Evolutionary conservation across 2,888 invertebrate species (phyloP), one percentile per base, ranked within the genome.

Genomic region (Strigamia crassipes): DNA sequence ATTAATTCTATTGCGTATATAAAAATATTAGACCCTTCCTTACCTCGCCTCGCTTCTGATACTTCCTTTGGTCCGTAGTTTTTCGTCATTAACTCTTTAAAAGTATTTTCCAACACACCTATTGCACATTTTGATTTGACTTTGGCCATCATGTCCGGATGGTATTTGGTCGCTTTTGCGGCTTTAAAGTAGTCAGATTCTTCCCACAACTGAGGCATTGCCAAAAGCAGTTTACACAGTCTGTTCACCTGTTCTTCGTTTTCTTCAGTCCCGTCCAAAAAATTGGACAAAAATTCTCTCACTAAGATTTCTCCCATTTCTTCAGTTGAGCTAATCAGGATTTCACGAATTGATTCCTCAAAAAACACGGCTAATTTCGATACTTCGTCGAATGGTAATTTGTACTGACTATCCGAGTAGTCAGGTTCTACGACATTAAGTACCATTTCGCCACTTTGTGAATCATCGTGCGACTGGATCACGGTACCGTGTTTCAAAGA

Each of bases 271-370:
- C 23, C 21, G 12, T 61, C 23, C 18, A 61, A 21, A 61, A 61
- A 61, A 61, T 61, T 61, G 13, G 61, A 61, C 18, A 61, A 21
- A 21, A 61, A 61, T 61, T 61, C 61, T 21, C 61, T 5, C 0
- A 61, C 61, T 23, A 61, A 23, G 1, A 23, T 1, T 61, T 61
- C 61, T 61, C 61, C 61, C 61, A 61, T 18, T 21, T 61, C 61
- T 8, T 61, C 61, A 23, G 61, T 61, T 23, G 61, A 61, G 23
- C n/a, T 18, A 12, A 61, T n/a, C 6, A 61, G 61, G 12, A 61
- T 61, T 21, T 61, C 61, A 23, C 61, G 61, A 23, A 61, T 61
- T 21, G 61, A 61, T 61, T 61, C 61, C 23, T 61, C 61, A 21
- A 61, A 61, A 61, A 61, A 61, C 12, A 61, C 61, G 13, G 18